phyloP scores from a whole-genome alignment of 1,140 invertebrate species.

The Penaeus indicus region DNA sequence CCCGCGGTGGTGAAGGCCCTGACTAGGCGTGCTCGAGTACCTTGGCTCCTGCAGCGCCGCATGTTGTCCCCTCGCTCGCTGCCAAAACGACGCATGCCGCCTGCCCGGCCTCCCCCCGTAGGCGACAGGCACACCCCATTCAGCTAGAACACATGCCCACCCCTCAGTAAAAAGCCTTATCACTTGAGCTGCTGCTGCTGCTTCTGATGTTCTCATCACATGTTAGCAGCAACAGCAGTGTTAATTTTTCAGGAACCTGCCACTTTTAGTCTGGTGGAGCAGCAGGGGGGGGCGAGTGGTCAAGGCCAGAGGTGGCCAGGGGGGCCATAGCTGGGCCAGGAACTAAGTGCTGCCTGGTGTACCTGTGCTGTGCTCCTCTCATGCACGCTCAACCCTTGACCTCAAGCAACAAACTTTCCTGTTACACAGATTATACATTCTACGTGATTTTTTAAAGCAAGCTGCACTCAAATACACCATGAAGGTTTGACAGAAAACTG shows the following conservation, averaged over 20 bases:
- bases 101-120: slow-evolving; percentile 69
- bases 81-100: slow-evolving; percentile 67
- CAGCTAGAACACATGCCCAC: slow-evolving; percentile 75
- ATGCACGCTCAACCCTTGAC: slow-evolving; percentile 40
- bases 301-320: slow-evolving; percentile 25
- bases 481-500: no score
- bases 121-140: slow-evolving; percentile 83
- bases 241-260: slow-evolving; percentile 20
- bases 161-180: slow-evolving; percentile 36
- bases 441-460: no score
- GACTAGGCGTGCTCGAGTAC: slow-evolving; percentile 76
- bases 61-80: slow-evolving; percentile 71
- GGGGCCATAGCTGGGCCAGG: slow-evolving; percentile 31
- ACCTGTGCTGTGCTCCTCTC: slow-evolving; percentile 45
- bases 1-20: slow-evolving; percentile 72
- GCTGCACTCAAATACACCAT: no score
- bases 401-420: slow-evolving; percentile 36
- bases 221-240: slow-evolving; percentile 28
- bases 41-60: slow-evolving; percentile 86
- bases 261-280: slow-evolving; percentile 32
- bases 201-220: neutral
- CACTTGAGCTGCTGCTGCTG: slow-evolving; percentile 28
- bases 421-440: neutral
- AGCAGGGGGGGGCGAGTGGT: slow-evolving; percentile 37
- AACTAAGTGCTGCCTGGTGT: slow-evolving; percentile 24